Conservation (phyloP, 2,888 invertebrate species). For the Leptinotarsa peninsularis region DNA sequence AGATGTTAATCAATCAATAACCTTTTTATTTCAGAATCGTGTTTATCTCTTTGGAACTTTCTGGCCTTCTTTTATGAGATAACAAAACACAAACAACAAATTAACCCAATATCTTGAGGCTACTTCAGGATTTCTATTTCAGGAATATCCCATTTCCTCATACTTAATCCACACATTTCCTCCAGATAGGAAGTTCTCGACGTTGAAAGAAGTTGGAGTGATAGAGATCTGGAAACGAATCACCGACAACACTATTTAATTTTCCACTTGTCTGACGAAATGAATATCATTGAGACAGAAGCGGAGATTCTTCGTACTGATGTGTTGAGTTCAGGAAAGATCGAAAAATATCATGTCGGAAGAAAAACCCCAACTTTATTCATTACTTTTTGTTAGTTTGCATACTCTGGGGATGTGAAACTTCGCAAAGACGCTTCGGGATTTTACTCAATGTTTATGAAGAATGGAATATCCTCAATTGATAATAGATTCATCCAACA, state of each 20-base stretch:
- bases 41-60: too few species aligned
- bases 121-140: neutral
- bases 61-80: too few species aligned
- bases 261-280: conserved; percentile 36
- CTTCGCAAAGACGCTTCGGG: conserved; percentile 67
- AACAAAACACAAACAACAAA: too few species aligned
- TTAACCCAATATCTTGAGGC: neutral
- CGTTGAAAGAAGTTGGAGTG: conserved; percentile 4
- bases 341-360: neutral
- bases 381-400: neutral
- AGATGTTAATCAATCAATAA: too few species aligned
- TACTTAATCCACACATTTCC: conserved; percentile 2
- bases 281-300: conserved; percentile 16
- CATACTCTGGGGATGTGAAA: conserved; percentile 67
- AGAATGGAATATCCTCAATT: too few species aligned
- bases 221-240: conserved; percentile 17
- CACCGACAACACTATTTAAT: conserved; percentile 26
- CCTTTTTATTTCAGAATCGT: too few species aligned
- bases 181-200: conserved; percentile 4
- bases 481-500: too few species aligned
- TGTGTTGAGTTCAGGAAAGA: conserved; percentile 3
- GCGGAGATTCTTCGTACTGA: conserved; percentile 26
- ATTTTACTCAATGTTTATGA: too few species aligned
- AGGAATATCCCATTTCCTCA: neutral
- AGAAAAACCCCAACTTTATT: neutral